Conservation (phyloP, 37 sponge, comb jelly and placozoan species). For the Dysidea cf. avara region DNA sequence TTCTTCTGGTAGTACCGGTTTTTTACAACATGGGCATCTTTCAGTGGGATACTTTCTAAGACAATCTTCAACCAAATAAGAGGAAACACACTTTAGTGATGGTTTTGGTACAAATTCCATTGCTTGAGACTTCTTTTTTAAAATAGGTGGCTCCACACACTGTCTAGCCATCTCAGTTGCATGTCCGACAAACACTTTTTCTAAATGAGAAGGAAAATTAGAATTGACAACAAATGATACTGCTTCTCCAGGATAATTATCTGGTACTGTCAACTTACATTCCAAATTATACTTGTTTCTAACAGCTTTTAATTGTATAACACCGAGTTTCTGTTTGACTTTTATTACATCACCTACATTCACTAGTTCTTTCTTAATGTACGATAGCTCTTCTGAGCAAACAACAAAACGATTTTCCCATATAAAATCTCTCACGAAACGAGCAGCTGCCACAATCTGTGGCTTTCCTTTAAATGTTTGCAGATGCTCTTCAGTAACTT, state of each 20-base stretch:
- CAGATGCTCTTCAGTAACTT: constrained; percentile 72
- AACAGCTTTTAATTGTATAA: constrained; percentile 46
- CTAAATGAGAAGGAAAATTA: constrained; percentile 75
- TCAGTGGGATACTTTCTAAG: constrained; percentile 56
- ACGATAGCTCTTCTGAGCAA: constrained; percentile 83
- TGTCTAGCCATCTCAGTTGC: constrained; percentile 66
- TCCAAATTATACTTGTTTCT: constrained; percentile 44
- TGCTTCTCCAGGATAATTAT: constrained; percentile 12
- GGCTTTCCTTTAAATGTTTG: constrained; percentile 44
- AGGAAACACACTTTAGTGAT: constrained; percentile 63
- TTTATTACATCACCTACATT: constrained; percentile 18
- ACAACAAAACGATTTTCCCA: constrained; percentile 81
- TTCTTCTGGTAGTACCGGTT: constrained; percentile 65
- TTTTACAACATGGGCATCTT: constrained; percentile 76
- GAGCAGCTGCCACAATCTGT: constrained; percentile 32
- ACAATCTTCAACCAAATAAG: constrained; percentile 71
- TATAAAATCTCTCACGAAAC: constrained; percentile 42
- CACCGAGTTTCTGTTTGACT: constrained; percentile 44
- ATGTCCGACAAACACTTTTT: constrained; percentile 60
- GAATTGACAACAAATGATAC: constrained; percentile 67
- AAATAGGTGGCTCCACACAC: constrained; percentile 83
- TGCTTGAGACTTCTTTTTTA: constrained; percentile 59
- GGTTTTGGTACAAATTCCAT: constrained; percentile 69
- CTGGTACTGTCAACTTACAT: constrained; percentile 2
- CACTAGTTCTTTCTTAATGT: constrained; percentile 71